phyloP scores from a whole-genome alignment of 2,888 invertebrate species.

The Crocallis elinguaria region DNA sequence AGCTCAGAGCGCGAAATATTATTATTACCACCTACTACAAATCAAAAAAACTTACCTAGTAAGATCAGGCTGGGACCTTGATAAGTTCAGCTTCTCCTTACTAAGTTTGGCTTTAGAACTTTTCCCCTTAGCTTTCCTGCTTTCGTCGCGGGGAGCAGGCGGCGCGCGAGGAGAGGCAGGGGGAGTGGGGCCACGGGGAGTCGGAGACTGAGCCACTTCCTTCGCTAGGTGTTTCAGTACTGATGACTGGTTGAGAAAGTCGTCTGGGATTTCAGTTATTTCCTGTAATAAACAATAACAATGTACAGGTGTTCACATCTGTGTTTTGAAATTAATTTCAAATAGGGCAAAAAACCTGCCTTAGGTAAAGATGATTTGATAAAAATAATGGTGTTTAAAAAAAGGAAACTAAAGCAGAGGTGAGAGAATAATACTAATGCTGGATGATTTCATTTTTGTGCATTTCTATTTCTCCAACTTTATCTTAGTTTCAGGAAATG shows the following conservation, averaged over 20 bases:
- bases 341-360: no score
- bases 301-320: no score
- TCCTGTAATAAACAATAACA: constrained; percentile 74
- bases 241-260: constrained; percentile 92
- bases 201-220: constrained; percentile 86
- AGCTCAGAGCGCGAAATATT: neutral
- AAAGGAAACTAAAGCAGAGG: no score
- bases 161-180: constrained; percentile 64
- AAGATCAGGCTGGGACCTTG: constrained; percentile 93
- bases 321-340: no score
- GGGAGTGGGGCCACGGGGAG: constrained; percentile 66
- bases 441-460: no score
- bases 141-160: constrained; percentile 50
- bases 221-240: constrained; percentile 93
- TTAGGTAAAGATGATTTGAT: no score
- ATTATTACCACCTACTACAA: neutral
- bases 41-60: constrained; percentile 79
- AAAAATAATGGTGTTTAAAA: no score
- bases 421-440: no score
- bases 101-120: constrained; percentile 71
- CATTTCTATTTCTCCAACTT: no score
- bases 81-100: constrained; percentile 87
- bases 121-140: constrained; percentile 63
- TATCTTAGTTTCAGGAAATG: no score
- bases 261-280: constrained; percentile 93